Conservation (phyloP, 2,888 invertebrate genomes). For the Tetropium fuscum region DNA sequence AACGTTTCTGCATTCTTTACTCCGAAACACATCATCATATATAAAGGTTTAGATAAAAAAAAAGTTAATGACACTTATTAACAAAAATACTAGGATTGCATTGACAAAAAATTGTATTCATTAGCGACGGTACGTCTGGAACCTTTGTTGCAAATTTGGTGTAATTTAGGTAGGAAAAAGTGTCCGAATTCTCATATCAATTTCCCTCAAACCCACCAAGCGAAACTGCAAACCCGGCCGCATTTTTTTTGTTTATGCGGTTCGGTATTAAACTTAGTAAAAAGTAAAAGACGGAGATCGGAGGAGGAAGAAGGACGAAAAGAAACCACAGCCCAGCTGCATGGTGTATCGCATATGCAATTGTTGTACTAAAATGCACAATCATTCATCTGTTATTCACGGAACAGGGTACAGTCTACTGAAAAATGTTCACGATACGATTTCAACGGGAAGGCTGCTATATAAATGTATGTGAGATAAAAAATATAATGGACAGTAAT, state of each 20-base stretch:
- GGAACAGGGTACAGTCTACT: conserved; percentile 32
- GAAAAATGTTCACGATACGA: conserved; percentile 12
- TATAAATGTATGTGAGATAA: too few relatives aligned
- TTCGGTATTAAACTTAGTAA: conserved; percentile 14
- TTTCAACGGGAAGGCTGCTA: too few relatives aligned
- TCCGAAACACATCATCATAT: conserved; percentile 29
- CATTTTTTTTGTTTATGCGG: conserved; percentile 9
- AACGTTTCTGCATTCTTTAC: conserved; percentile 25
- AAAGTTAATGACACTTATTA: conserved; percentile 30
- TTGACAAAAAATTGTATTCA: conserved; percentile 18
- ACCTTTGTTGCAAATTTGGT: conserved; percentile 28
- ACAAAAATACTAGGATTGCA: conserved; percentile 5
- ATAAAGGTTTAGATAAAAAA: conserved; percentile 23
- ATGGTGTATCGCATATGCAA: conserved; percentile 41
- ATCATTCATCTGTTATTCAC: conserved; percentile 45
- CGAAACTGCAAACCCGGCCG: conserved; percentile 11
- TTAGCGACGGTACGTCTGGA: conserved; percentile 29
- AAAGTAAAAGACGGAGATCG: neutral
- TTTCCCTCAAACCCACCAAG: conserved; percentile 18
- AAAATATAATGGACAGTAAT: too few relatives aligned
- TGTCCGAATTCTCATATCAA: conserved; percentile 19
- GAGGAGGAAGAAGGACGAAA: neutral
- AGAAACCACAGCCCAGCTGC: conserved; percentile 13
- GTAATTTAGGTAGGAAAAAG: conserved; percentile 33
- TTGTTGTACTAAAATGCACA: conserved; percentile 50